Conservation (phyloP, 2,797 vertebrate genomes). For the Sebastes hopkinsi region DNA sequence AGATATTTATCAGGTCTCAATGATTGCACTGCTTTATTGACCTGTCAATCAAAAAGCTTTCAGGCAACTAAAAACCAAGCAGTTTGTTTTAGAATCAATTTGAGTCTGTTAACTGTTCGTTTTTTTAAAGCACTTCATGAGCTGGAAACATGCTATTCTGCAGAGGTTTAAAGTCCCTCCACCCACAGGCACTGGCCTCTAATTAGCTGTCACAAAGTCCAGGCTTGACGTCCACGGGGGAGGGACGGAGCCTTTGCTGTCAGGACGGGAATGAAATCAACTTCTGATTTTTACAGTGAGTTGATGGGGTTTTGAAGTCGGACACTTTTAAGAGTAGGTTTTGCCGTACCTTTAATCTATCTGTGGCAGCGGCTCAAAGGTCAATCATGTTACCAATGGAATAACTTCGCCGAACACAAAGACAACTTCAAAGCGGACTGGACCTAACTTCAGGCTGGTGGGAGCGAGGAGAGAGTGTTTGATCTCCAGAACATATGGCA, state of each 20-base stretch:
- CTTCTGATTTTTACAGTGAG: conserved; percentile 18
- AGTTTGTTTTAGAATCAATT: not conserved
- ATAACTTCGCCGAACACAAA: conserved; percentile 58
- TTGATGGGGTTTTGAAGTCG: conserved; percentile 45
- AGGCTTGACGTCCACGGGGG: not conserved
- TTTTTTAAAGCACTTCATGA: not conserved
- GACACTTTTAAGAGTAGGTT: conserved; percentile 26
- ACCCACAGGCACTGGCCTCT: not conserved
- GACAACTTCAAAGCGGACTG: conserved; percentile 58
- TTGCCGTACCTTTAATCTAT: conserved; percentile 64
- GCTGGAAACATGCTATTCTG: not conserved
- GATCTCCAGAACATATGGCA: conserved; percentile 44
- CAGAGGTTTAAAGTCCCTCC: not conserved
- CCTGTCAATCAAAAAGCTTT: conserved; percentile 5
- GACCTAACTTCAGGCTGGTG: conserved; percentile 38
- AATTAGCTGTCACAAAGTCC: conserved; percentile 8
- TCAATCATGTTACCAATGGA: conserved; percentile 51
- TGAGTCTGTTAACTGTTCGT: not conserved
- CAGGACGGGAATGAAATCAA: not conserved
- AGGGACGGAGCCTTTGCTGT: not conserved
- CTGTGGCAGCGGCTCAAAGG: conserved; percentile 27
- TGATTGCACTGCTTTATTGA: not conserved
- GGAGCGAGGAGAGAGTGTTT: conserved; percentile 39
- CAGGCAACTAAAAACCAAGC: not conserved
- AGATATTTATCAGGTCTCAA: not conserved